Evolutionary conservation across 2,888 invertebrate species (phyloP).

Genomic region (Digitonthophagus gazella): DNA sequence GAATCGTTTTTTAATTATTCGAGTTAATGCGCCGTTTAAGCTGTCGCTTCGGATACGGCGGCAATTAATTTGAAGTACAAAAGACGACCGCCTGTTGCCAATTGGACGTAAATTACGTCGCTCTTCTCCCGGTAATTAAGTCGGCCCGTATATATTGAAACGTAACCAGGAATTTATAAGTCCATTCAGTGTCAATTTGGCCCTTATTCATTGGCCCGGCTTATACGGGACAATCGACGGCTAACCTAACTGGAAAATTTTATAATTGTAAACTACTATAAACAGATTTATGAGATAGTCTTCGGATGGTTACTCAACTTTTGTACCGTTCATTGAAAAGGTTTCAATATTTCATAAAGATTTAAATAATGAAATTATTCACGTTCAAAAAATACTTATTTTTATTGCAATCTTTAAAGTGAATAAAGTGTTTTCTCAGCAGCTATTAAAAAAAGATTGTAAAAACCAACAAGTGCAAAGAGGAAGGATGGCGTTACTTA

Average conservation of each 20-base stretch:
- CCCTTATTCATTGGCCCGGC: conserved; percentile 26
- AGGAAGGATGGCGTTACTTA: too few relatives aligned
- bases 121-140: conserved; percentile 22
- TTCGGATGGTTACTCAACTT: not conserved
- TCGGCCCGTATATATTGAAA: conserved; percentile 30
- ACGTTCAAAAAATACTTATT: too few relatives aligned
- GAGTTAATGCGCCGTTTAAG: not conserved
- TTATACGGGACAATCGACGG: not conserved
- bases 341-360: too few relatives aligned
- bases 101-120: conserved; percentile 11
- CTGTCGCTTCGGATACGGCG: not conserved
- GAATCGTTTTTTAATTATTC: not conserved
- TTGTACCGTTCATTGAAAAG: too few relatives aligned
- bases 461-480: too few relatives aligned
- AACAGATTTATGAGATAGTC: not conserved
- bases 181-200: conserved; percentile 32
- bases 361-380: too few relatives aligned
- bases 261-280: conserved; percentile 5
- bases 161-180: conserved; percentile 32
- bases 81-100: not conserved
- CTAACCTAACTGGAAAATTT: conserved; percentile 17
- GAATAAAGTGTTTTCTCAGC: too few relatives aligned
- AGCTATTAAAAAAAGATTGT: too few relatives aligned
- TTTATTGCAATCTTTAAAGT: too few relatives aligned
- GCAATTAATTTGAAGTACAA: not conserved